Evolutionary conservation across 2,113 vertebrate genomes (phyloP), one percentile per base, ranked within the genome.

Genomic region (Poeciliopsis prolifica): DNA sequence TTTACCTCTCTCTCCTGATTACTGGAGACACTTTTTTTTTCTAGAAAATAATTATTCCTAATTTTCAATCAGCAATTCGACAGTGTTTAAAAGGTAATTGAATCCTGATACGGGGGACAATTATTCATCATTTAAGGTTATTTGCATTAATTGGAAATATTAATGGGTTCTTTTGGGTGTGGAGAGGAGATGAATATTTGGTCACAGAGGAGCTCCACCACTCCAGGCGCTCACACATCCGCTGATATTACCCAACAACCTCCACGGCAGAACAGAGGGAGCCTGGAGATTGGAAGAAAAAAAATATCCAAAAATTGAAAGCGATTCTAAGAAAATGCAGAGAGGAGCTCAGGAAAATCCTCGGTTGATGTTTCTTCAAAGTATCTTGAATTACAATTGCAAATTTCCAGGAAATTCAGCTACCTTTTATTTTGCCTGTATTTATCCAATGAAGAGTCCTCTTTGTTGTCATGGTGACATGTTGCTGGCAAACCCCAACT

Each of bases 141-240:
- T 90, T 90, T 87, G 85, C 87, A 86, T 88, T 88, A 78, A 90
- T 88, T 88, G 86, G 65, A 82, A 87, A 87, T 84, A 80, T 88
- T 90, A 90, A 87, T 86, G 71, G 82, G 66, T 76, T 88, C 74
- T 87, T 88, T 73, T 74, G 67, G 78, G 44, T 40, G 60, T 75
- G 79, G 61, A 70, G 65, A 66, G 61, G 72, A 78, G 80, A 90
- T 90, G 84, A 81, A 72, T 75, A 85, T 86, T 88, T 84, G 82
- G 86, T 72, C 89, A 87, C 89, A 88, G 83, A 87, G 85, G 89
- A 86, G 72, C 78, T 76, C 5, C 44, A 64, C 5, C 80, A 75
- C 86, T 88, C 69, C 82, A 83, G 82, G 86, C 51, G 2, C 10
- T 37, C 35, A n/a, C 51, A 58, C 24, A 11, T 58, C 79, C 75